These are phyloP conservation scores for Arctopsyche grandis DNA, from an alignment of 1,140 invertebrate genomes.

Conservation along the genomic window DNA sequence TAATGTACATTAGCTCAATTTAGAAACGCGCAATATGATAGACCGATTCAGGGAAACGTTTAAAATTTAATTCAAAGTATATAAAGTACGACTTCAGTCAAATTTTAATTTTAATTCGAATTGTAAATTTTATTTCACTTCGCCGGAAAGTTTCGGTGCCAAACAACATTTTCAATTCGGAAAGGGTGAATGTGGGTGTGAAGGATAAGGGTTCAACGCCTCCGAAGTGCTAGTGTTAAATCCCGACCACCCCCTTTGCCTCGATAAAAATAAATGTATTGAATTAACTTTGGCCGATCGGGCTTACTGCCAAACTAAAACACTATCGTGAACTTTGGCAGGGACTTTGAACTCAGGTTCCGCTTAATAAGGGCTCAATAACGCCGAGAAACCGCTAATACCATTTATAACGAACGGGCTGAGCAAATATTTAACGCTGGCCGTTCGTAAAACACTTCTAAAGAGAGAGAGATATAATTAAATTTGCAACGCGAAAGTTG, in stretches of 20 bases:
- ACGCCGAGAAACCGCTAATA: background rate
- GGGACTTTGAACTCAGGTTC: constrained; percentile 16
- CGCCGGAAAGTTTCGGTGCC: background rate
- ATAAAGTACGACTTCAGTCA: background rate
- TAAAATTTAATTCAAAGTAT: background rate
- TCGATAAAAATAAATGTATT: constrained; percentile 39
- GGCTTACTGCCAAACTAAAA: constrained; percentile 24
- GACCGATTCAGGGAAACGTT: background rate
- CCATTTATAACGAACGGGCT: background rate
- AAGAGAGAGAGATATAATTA: no score
- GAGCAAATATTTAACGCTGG: background rate
- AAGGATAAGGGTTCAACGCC: constrained; percentile 29
- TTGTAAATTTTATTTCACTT: background rate
- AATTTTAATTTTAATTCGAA: background rate
- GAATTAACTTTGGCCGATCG: constrained; percentile 35
- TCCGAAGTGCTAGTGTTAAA: constrained; percentile 25
- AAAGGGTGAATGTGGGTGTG: background rate
- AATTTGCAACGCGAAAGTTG: no score
- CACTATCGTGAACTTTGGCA: constrained; percentile 26
- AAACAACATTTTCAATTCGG: constrained; percentile 21
- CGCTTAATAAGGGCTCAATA: constrained; percentile 19
- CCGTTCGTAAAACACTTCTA: background rate
- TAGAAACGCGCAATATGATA: no score
- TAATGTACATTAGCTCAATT: no score
- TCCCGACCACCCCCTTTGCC: background rate